Evolutionary conservation across 2,113 vertebrate genomes (phyloP).

Genomic region (Platycercus adscitus): DNA sequence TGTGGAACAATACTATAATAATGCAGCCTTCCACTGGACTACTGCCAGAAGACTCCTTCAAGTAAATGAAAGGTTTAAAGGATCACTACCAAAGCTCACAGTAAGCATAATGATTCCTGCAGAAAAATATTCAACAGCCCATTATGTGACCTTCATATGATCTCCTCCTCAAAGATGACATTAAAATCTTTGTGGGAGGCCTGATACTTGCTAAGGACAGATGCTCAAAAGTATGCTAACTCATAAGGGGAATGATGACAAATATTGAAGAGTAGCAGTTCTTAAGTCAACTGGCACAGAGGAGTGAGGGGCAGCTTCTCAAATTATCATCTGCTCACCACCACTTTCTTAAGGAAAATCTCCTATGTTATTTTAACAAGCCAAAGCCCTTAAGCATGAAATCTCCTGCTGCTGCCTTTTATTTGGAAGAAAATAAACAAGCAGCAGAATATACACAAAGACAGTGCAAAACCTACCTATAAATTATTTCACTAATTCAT

Average conservation of each 20-base stretch:
- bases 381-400: neutral
- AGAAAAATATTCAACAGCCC: neutral
- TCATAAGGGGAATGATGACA: neutral
- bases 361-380: neutral
- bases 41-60: neutral
- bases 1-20: neutral
- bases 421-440: neutral
- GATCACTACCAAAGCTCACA: constrained; percentile 19
- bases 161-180: neutral
- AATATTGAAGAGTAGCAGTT: neutral
- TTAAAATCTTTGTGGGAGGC: neutral
- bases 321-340: neutral
- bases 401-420: neutral
- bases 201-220: neutral
- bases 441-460: neutral
- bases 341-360: neutral
- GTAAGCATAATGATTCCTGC: neutral
- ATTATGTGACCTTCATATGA: neutral
- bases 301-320: neutral
- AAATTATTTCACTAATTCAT: neutral
- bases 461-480: neutral
- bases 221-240: neutral
- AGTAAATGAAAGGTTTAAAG: constrained; percentile 50
- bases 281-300: neutral
- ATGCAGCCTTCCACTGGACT: neutral